Evolutionary conservation across 2,888 invertebrate species (phyloP).

Genomic region (Uropetala carovei): DNA sequence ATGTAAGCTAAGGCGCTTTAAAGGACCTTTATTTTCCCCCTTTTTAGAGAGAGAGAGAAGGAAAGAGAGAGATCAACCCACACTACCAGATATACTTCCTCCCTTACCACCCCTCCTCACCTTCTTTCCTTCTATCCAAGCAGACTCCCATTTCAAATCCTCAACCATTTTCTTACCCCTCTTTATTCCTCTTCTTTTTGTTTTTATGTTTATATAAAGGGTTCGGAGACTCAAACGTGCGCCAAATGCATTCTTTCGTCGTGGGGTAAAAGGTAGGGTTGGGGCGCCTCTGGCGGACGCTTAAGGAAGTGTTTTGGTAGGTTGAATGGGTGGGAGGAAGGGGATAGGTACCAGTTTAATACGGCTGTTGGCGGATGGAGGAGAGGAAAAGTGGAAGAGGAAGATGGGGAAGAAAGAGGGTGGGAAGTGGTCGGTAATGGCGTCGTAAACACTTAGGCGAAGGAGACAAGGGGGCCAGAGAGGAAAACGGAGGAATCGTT

Average conservation of each 20-base stretch:
- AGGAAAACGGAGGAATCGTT: conserved; percentile 26
- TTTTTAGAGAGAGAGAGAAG: background rate
- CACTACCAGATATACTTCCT: background rate
- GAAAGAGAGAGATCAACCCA: conserved; percentile 19
- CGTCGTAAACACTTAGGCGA: conserved; percentile 32
- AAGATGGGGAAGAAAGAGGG: background rate
- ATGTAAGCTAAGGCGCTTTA: conserved; percentile 15
- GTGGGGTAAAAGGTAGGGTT: too few relatives aligned
- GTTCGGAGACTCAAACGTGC: background rate
- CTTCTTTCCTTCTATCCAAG: background rate
- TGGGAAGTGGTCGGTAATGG: background rate
- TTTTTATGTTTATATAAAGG: conserved; percentile 18
- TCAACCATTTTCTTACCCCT: background rate
- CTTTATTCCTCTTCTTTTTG: background rate
- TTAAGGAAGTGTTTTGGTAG: conserved; percentile 6
- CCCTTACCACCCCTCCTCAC: background rate
- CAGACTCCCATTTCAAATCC: conserved; percentile 12
- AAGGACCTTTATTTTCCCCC: background rate
- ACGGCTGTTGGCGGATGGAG: background rate
- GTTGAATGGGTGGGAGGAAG: background rate
- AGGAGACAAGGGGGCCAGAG: background rate
- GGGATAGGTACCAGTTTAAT: conserved; percentile 6
- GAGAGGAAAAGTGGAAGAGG: background rate
- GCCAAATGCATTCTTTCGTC: conserved; percentile 11
- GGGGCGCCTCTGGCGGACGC: conserved; percentile 14